These are phyloP conservation scores for Eolophus roseicapilla DNA, from an alignment of 2,113 vertebrate species.

Conservation along the genomic window DNA sequence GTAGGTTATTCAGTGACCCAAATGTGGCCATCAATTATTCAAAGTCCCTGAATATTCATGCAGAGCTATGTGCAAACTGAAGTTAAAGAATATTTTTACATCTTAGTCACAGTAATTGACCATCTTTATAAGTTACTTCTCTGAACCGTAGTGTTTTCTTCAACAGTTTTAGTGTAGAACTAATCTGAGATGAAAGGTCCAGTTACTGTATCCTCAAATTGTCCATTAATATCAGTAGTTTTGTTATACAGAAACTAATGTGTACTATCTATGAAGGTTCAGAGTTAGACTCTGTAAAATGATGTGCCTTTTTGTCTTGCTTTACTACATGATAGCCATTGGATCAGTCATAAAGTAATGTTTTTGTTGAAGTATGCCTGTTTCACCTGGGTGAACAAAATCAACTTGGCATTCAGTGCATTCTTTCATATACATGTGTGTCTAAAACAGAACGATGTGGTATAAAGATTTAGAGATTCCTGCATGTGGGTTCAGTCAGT, in stretches of 20 bases:
- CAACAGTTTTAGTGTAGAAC: background rate
- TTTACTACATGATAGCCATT: background rate
- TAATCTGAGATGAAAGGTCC: background rate
- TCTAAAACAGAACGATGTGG: background rate
- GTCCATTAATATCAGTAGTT: background rate
- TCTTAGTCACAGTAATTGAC: background rate
- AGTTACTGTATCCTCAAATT: background rate
- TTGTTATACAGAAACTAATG: background rate
- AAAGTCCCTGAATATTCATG: background rate
- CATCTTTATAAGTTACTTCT: background rate
- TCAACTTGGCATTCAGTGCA: background rate
- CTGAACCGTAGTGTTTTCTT: background rate
- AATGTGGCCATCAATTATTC: background rate
- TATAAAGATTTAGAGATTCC: background rate
- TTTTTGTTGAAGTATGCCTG: background rate
- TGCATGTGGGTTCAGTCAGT: background rate
- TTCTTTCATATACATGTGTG: accelerated
- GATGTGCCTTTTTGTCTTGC: background rate
- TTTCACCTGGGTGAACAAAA: background rate
- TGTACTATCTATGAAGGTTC: background rate
- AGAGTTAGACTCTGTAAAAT: background rate
- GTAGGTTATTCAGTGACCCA: background rate
- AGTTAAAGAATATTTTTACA: background rate
- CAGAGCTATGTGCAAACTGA: background rate
- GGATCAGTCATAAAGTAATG: background rate